Conservation (phyloP, 2,113 vertebrate species). For the Hypanus sabinus region DNA sequence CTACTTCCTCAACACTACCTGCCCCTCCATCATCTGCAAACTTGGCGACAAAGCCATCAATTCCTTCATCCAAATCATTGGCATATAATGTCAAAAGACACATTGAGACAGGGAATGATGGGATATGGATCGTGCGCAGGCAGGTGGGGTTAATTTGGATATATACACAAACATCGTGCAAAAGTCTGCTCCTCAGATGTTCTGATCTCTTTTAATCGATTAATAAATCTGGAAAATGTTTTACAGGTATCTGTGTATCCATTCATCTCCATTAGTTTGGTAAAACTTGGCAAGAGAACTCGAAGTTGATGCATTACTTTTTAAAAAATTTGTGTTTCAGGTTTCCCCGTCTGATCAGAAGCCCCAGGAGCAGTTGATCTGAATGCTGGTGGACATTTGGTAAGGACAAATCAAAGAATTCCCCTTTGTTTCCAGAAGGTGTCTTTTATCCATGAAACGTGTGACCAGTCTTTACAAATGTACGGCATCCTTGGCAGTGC, state of each 20-base stretch:
- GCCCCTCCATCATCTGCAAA: no score
- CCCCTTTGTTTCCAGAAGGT: background rate
- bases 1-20: no score
- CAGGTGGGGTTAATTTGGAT: no score
- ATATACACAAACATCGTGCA: no score
- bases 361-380: background rate
- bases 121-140: no score
- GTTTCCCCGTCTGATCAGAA: background rate
- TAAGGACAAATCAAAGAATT: background rate
- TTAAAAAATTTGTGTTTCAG: background rate
- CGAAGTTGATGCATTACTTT: background rate
- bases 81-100: no score
- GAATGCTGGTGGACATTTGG: conserved; percentile 11
- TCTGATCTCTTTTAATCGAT: no score
- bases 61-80: no score
- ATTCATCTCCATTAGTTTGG: no score
- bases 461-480: background rate
- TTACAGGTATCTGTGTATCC: background rate
- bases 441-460: background rate
- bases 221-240: background rate
- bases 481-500: background rate
- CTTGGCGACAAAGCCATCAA: no score
- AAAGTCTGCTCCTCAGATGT: no score
- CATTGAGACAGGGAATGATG: no score
- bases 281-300: background rate